A percentile compares a stretch with the other conserved stretches of the same genome.
Evolutionary conservation across 1,140 invertebrate genomes (phyloP).

Genomic region (Paracyclopina nana): DNA sequence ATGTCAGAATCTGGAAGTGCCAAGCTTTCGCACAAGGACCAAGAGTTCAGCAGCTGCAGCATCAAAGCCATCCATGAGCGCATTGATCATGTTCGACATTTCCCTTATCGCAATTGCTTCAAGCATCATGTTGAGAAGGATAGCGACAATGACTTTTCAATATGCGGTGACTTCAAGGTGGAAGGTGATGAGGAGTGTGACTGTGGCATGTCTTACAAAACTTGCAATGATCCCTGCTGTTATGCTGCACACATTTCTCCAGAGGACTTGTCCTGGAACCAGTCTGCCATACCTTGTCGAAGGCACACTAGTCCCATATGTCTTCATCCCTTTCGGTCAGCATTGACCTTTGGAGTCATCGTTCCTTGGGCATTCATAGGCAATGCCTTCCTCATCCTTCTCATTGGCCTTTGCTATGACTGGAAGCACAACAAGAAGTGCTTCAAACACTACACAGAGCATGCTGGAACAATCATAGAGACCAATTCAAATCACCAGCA

Average conservation of each 20-base stretch:
- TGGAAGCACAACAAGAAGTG: background rate
- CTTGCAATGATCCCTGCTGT: background rate
- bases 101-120: background rate
- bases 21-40: background rate
- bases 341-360: background rate
- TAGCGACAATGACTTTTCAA: background rate
- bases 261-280: background rate
- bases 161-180: background rate
- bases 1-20: background rate
- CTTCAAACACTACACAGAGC: background rate
- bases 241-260: background rate
- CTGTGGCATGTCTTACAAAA: background rate
- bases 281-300: background rate
- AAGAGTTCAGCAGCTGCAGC: background rate
- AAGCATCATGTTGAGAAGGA: background rate
- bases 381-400: background rate
- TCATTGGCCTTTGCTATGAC: slow-evolving; percentile 2
- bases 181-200: slow-evolving; percentile 1
- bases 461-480: too few species aligned
- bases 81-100: background rate
- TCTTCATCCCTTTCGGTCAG: background rate
- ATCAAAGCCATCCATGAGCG: background rate
- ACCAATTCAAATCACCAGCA: too few species aligned
- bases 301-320: background rate
- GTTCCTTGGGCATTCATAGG: background rate